Conservation (phyloP, 2,888 invertebrate genomes). For the Synanthedon andrenaeformis region DNA sequence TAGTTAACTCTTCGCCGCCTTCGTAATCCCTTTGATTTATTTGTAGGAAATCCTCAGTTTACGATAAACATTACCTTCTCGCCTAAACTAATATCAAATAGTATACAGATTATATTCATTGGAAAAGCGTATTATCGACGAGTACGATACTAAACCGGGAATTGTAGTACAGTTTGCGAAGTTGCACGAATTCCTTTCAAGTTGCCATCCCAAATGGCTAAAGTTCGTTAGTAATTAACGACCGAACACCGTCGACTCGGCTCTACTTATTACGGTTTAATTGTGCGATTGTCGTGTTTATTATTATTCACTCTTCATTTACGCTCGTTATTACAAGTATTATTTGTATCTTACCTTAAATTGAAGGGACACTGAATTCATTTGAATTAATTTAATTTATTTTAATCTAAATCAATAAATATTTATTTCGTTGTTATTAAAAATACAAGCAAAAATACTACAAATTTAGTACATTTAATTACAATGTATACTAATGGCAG, state of each 20-base stretch:
- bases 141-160: constrained; percentile 6
- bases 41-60: too few relatives aligned
- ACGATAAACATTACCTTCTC: not conserved
- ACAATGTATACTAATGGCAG: too few relatives aligned
- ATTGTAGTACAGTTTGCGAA: constrained; percentile 12
- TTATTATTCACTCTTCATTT: constrained; percentile 1
- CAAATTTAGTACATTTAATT: too few relatives aligned
- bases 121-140: not conserved
- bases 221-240: constrained; percentile 36
- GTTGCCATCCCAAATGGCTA: constrained; percentile 22
- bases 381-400: too few relatives aligned
- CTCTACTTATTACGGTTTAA: constrained; percentile 17
- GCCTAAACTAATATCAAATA: not conserved
- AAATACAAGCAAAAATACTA: too few relatives aligned
- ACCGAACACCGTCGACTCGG: constrained; percentile 14
- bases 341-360: too few relatives aligned
- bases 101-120: not conserved
- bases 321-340: not conserved
- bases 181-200: constrained; percentile 23
- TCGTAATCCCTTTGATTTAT: too few relatives aligned
- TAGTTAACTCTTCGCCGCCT: too few relatives aligned
- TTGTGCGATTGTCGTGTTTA: constrained; percentile 12
- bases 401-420: too few relatives aligned
- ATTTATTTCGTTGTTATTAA: too few relatives aligned
- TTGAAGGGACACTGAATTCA: too few relatives aligned